Percentiles rank a stretch among this genome's conserved stretches.
Evolutionary conservation across 2,113 vertebrate species (phyloP).

Genomic region (Myotis brandtii): DNA sequence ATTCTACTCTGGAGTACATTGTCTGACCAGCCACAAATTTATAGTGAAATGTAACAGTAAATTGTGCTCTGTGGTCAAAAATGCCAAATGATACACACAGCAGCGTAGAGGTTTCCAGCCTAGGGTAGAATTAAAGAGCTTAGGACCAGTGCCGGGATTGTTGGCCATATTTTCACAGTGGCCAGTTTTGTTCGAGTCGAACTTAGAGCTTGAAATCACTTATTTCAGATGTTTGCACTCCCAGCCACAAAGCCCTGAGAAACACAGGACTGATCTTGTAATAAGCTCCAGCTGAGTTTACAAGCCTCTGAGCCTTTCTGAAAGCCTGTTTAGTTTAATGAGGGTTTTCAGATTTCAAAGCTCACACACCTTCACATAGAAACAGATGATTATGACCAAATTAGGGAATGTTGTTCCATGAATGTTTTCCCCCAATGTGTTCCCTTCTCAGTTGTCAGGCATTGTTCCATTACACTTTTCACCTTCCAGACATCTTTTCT

Average conservation of each 20-base stretch:
- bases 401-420: conserved; percentile 73
- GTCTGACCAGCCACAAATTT: conserved; percentile 71
- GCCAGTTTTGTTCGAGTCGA: conserved; percentile 71
- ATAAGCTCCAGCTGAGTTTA: conserved; percentile 75
- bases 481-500: conserved; percentile 63
- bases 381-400: conserved; percentile 76
- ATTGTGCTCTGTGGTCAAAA: conserved; percentile 78
- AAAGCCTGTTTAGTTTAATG: conserved; percentile 75
- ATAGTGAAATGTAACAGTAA: conserved; percentile 75
- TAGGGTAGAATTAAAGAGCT: conserved; percentile 70
- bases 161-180: conserved; percentile 75
- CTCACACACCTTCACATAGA: conserved; percentile 75
- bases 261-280: conserved; percentile 68
- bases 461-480: conserved; percentile 66
- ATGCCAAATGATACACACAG: conserved; percentile 75
- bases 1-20: conserved; percentile 75
- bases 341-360: conserved; percentile 79
- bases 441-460: conserved; percentile 63
- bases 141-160: conserved; percentile 63
- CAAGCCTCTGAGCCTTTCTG: conserved; percentile 64
- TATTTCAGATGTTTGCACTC: conserved; percentile 67
- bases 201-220: conserved; percentile 73
- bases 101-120: conserved; percentile 46
- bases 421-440: conserved; percentile 63
- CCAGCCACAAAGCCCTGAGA: conserved; percentile 67